Evolutionary conservation across 2,113 vertebrate genomes (phyloP), one percentile per base, ranked within the genome.

Genomic region (Myrmecophaga tridactyla): DNA sequence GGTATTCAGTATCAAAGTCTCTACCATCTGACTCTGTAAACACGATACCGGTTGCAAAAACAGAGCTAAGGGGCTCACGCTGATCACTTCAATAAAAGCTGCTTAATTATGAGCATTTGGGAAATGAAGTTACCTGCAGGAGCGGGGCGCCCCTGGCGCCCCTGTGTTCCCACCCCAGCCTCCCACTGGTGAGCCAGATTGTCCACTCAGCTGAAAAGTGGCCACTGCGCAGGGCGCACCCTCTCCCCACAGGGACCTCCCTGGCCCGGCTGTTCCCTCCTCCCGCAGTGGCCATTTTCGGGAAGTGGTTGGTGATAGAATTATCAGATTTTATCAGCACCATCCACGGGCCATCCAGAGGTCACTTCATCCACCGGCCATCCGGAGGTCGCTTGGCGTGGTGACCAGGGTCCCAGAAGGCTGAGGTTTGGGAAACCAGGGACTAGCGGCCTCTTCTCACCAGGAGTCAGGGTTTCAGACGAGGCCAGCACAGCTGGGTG

Each of bases 1-100:
- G 98, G 99, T 98, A 99, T 99, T 99, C 98, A 94, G 99, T 99
- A 99, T 99, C 99, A 99, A 99, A 99, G 99, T 99, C 99, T 98
- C 98, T 98, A 98, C 98, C 99, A 99, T 99, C 99, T 99, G 99
- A 99, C 98, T 99, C 99, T 98, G 99, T 98, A 99, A 99, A 99
- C 98, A 99, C 98, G 98, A 99, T 98, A 98, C 98, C 96, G 98
- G 98, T 99, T 99, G 99, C 98, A 98, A 99, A 99, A 99, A 99
- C 98, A 98, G 98, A 99, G 98, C 98, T 98, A 98, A 99, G 99
- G 98, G 98, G 98, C 98, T 99, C 99, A 99, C 98, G 98, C 99
- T 99, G 99, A 98, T 99, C 99, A 98, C 98, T 99, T 98, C 99
- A 99, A 99, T 99, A 99, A 98, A 99, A 98, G 97, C 98, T 98